These are phyloP conservation scores for Trichechus manatus DNA, from an alignment of 2,113 vertebrate genomes.

Conservation along the genomic window DNA sequence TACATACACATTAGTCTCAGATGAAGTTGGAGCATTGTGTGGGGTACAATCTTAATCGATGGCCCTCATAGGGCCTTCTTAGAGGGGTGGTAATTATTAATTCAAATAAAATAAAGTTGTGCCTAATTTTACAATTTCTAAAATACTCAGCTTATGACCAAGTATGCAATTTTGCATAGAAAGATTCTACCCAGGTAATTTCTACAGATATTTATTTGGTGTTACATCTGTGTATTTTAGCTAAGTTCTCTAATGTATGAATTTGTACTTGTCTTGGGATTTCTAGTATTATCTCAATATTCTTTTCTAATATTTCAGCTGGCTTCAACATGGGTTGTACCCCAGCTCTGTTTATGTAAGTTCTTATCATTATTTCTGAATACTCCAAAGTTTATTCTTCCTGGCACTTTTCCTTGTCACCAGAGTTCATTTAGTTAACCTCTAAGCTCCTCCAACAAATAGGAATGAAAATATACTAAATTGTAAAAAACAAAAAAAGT, in stretches of 20 bases:
- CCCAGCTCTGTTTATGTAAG: not conserved
- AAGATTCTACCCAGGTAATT: not conserved
- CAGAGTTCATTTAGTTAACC: not conserved
- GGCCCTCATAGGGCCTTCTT: not conserved
- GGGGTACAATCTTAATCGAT: not conserved
- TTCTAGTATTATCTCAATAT: not conserved
- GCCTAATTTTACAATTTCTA: not conserved
- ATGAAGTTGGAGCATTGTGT: not conserved
- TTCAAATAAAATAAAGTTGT: not conserved
- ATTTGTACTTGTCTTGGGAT: not conserved
- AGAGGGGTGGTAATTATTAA: not conserved
- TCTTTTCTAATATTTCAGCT: not conserved
- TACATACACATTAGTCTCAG: not conserved
- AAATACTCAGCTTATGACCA: not conserved
- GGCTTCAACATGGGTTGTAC: not conserved
- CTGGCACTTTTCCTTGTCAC: not conserved
- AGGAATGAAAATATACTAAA: slow-evolving; percentile 14
- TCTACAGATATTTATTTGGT: not conserved
- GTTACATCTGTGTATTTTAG: not conserved
- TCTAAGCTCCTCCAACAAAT: not conserved
- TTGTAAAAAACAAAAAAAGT: not conserved
- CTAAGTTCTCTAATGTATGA: not conserved
- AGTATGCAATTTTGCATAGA: not conserved
- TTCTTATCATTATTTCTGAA: slow-evolving; percentile 32
- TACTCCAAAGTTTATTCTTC: not conserved